Evolutionary conservation across 1,140 invertebrate species (phyloP), one percentile per base, ranked within the genome.

Genomic region (Aphaenogaster rudis): DNA sequence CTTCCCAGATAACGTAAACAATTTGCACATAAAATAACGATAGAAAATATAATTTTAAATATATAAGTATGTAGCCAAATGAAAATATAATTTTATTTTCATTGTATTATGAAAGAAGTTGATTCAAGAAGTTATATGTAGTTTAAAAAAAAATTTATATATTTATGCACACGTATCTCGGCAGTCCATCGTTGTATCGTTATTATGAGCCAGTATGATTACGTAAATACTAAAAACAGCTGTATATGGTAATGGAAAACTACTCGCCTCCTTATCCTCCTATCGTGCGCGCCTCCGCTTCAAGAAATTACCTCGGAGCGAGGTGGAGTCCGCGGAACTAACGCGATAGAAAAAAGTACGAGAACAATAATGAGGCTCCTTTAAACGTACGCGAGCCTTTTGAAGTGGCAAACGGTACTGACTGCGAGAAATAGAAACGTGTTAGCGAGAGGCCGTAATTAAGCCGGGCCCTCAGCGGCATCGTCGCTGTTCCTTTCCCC

Each of bases 371-470:
- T 81, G 82, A 86, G 67, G 69, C 86, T 76, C 59, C 36, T 79
- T 59, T 52, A 78, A 61, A 45, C 39, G 80, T 67, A 50, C 59
- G 69, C 64, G 76, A 80, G 42, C 88, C 85, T 87, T 89, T 80
- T 72, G 42, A 50, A 89, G 84, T 63, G 69, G 77, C 80, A 89
- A 90, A 89, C 88, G 88, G 88, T 50, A 76, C 86, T 85, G 74
- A 74, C 88, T 89, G 67, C 78, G 89, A 81, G 61, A 84, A 71
- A 45, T 87, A 88, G 76, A 84, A 86, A 90, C 89, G 79, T 90
- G 89, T 90, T 90, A 91, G 88, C 90, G 84, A 88, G 86, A 82
- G 76, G 80, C 74, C 71, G 42, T 74, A 91, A 91, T 91, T 91
- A 91, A 91, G 69, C 50, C 77, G 63, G 13, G 78, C 86, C 72